These are phyloP conservation scores for Aphelenchoides bicaudatus DNA, from an alignment of 2,888 invertebrate species.

Conservation along the genomic window DNA sequence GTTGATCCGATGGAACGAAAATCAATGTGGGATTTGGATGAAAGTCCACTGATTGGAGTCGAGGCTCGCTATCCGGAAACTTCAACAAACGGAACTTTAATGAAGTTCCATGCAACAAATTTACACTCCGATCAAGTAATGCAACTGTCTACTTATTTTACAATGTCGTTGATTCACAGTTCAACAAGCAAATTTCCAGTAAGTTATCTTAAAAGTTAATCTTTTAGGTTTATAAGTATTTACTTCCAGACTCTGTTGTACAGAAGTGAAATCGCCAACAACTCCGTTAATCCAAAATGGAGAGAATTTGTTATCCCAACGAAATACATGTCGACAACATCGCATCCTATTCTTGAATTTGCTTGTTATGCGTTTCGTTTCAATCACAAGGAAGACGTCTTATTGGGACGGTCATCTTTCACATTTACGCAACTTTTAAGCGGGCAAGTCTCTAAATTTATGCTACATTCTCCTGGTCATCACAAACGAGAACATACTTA, in stretches of 20 bases:
- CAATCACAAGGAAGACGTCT: constrained; percentile 41
- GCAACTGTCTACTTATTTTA: constrained; percentile 40
- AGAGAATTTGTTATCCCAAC: constrained; percentile 43
- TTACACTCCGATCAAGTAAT: constrained; percentile 33
- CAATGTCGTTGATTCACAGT: constrained; percentile 31
- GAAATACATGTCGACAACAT: constrained; percentile 39
- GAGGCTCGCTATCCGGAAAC: constrained; percentile 14
- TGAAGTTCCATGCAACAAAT: constrained; percentile 39
- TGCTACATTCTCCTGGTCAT: constrained; percentile 38
- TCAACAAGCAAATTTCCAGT: constrained; percentile 14
- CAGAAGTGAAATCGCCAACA: constrained; percentile 33
- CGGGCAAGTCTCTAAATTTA: constrained; percentile 42
- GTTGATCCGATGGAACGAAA: background rate
- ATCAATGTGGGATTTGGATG: constrained; percentile 21
- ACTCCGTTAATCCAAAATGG: constrained; percentile 39
- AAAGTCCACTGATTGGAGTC: constrained; percentile 24
- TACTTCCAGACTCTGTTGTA: constrained; percentile 33
- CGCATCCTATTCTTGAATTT: constrained; percentile 40
- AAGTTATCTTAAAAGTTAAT: constrained; percentile 1
- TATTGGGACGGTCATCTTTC: constrained; percentile 43
- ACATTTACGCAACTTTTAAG: constrained; percentile 45
- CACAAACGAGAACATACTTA: constrained; percentile 38
- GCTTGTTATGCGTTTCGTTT: constrained; percentile 43
- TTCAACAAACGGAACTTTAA: constrained; percentile 26
- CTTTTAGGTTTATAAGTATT: too few relatives aligned